Evolutionary conservation across 2,113 vertebrate genomes (phyloP).

Genomic region (Platysteira castanea): DNA sequence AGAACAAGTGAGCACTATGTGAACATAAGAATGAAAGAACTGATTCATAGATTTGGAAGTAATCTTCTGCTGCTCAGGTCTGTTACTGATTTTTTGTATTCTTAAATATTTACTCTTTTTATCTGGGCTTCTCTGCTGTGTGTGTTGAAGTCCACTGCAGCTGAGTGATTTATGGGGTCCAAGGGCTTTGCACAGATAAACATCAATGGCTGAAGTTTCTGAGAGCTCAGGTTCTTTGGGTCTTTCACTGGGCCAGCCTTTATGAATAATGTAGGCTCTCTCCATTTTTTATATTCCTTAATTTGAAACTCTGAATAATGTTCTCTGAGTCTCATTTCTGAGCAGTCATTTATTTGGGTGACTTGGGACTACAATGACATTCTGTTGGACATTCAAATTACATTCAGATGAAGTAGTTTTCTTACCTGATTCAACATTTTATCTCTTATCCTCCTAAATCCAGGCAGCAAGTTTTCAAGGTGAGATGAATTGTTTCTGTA

Average conservation of each 20-base stretch:
- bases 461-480: neutral
- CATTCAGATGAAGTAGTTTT: neutral
- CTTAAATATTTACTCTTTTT: constrained; percentile 1
- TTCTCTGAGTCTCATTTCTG: neutral
- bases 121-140: neutral
- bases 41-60: neutral
- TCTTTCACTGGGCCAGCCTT: neutral
- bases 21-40: neutral
- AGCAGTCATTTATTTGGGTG: neutral
- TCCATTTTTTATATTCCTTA: neutral
- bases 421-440: neutral
- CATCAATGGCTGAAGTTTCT: neutral
- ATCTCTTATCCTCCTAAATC: neutral
- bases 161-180: neutral
- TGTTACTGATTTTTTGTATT: neutral
- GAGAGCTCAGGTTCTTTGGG: neutral
- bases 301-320: neutral
- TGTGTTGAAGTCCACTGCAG: neutral
- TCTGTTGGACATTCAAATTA: neutral
- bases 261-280: neutral
- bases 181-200: neutral
- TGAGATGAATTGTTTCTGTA: neutral
- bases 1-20: neutral
- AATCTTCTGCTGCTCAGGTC: neutral
- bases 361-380: neutral